phyloP scores from a whole-genome alignment of 1,140 invertebrate species.

The Neoseiulus cucumeris region DNA sequence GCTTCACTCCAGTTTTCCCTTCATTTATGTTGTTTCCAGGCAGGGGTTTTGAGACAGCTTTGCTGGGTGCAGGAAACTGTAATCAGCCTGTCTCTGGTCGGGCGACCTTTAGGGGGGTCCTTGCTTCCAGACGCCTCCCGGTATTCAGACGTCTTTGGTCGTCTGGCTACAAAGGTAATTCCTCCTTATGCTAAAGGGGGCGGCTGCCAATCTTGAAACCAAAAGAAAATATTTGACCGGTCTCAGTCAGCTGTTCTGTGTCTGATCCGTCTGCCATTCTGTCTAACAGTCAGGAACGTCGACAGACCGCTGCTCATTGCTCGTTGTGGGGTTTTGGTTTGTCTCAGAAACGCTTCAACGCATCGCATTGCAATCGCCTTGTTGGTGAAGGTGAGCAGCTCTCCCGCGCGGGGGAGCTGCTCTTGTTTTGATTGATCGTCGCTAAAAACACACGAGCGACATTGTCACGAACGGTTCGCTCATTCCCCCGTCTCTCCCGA shows the following conservation, averaged over 20 bases:
- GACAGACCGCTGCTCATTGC: neutral
- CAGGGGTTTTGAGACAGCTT: neutral
- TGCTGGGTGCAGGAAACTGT: neutral
- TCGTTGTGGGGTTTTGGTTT: neutral
- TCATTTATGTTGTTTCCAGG: neutral
- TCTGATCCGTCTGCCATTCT: neutral
- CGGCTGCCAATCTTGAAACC: neutral
- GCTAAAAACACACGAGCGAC: neutral
- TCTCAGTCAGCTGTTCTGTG: neutral
- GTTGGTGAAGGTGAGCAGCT: neutral
- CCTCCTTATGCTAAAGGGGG: neutral
- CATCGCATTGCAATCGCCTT: neutral
- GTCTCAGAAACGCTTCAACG: neutral
- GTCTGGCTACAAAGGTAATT: neutral
- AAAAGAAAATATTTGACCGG: neutral
- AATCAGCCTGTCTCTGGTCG: neutral
- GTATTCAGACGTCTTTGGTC: slow-evolving; percentile 2
- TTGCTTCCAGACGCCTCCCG: neutral
- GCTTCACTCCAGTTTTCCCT: neutral
- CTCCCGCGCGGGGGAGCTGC: neutral
- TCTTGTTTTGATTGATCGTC: neutral
- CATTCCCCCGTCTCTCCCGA: neutral
- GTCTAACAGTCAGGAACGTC: neutral
- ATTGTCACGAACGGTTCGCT: neutral
- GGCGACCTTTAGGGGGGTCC: neutral